Evolutionary conservation across 2,888 invertebrate genomes (phyloP), one percentile per base, ranked within the genome.

Genomic region (Aricia artaxerxes): DNA sequence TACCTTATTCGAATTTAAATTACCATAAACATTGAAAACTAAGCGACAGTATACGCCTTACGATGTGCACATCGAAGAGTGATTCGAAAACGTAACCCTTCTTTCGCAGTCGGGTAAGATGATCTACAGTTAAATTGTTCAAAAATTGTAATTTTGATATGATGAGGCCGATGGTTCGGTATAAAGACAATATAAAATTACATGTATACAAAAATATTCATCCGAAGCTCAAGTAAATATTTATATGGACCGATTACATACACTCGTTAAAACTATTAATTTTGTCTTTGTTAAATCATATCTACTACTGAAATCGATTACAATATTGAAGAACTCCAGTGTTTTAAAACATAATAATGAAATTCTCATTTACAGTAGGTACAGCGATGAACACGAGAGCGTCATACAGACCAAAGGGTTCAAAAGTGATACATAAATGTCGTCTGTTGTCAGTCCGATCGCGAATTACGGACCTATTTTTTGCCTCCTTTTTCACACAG

Each of bases 121-220:
- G 61, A 77, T 44, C 31, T 38, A 87, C 85, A 79, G 78, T 84
- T 83, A 85, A 84, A 86, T 86, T 82, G 86, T 85, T 86, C 86
- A 86, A 89, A 89, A 87, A 87, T 81, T 86, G 83, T 85, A 91
- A 90, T 89, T 90, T 91, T 92, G 92, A 93, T 94, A 94, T 87
- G 89, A 82, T 77, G 81, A 88, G 86, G 86, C 88, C 89, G 87
- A 89, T 89, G 88, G 85, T 84, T 87, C 85, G 85, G 86, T 86
- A 84, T 81, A 86, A 82, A 84, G 83, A 81, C 82, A 88, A 87
- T 92, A 92, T 90, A 91, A 89, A 92, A 92, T 90, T 88, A 90
- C 90, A 88, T 86, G 86, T 93, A 94, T 88, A 92, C 93, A 94
- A 94, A 94, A 93, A 94, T 90, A 90, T 89, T 88, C 90, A 87